These are phyloP conservation scores for Hyles vespertilio DNA, from an alignment of 1,140 invertebrate species.

Conservation along the genomic window DNA sequence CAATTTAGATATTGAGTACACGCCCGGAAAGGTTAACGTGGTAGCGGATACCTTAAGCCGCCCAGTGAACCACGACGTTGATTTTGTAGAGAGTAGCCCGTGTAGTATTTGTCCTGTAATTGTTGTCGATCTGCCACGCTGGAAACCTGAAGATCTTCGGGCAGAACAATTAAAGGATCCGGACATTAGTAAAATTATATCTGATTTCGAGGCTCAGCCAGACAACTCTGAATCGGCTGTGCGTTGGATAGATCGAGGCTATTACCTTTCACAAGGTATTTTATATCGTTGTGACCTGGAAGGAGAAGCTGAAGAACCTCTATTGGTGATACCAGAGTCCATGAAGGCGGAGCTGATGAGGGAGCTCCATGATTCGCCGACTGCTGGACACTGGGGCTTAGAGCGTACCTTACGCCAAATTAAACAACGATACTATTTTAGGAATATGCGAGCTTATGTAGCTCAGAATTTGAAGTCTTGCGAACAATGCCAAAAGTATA, in stretches of 20 bases:
- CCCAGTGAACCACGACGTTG: slow-evolving; percentile 14
- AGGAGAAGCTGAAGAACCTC: slow-evolving; percentile 23
- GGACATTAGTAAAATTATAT: slow-evolving; percentile 13
- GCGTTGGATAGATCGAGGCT: slow-evolving; percentile 19
- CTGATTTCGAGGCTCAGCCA: slow-evolving; percentile 8
- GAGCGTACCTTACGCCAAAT: slow-evolving; percentile 25
- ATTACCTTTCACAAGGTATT: slow-evolving; percentile 14
- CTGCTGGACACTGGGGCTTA: slow-evolving; percentile 38
- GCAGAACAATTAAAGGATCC: slow-evolving; percentile 16
- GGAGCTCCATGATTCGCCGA: slow-evolving; percentile 18
- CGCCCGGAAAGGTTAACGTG: slow-evolving; percentile 28
- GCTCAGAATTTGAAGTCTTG: too few relatives aligned
- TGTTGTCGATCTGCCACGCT: slow-evolving; percentile 11
- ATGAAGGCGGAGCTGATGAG: slow-evolving; percentile 8
- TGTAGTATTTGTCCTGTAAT: slow-evolving; percentile 4
- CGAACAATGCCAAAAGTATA: too few relatives aligned
- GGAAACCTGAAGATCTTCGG: slow-evolving; percentile 10
- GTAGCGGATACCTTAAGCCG: slow-evolving; percentile 29
- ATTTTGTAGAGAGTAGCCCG: slow-evolving; percentile 18
- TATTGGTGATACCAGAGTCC: slow-evolving; percentile 18
- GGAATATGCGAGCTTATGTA: neutral
- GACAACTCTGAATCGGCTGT: slow-evolving; percentile 2
- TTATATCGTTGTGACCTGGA: slow-evolving; percentile 16
- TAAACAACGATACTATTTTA: neutral
- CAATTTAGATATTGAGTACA: slow-evolving; percentile 33